Conservation (phyloP, 1,140 invertebrate species). For the Drosophila nebulosa region DNA sequence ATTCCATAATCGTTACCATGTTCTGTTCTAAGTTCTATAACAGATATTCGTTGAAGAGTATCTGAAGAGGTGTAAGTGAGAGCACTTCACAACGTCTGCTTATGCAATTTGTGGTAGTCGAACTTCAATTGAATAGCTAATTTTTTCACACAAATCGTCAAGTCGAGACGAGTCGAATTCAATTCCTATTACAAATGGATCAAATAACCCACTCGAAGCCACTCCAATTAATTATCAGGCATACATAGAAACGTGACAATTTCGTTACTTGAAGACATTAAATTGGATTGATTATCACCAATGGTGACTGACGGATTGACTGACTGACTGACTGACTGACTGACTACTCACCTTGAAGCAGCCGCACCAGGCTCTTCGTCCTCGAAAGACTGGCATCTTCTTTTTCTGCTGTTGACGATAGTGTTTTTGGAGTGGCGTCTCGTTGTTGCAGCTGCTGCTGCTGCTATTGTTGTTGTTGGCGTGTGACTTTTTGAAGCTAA, state of each 20-base stretch:
- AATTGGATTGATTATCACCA: too few relatives aligned
- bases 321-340: too few relatives aligned
- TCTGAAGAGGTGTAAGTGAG: background rate
- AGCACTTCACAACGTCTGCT: background rate
- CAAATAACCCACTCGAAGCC: background rate
- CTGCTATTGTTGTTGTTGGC: constrained; percentile 32
- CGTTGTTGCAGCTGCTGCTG: constrained; percentile 25
- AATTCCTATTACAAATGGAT: constrained; percentile 24
- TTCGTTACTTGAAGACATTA: background rate
- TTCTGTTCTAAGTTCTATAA: too few relatives aligned
- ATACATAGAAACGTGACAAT: constrained; percentile 52
- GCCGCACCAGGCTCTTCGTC: constrained; percentile 84
- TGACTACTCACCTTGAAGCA: constrained; percentile 83
- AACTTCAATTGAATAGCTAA: constrained; percentile 42
- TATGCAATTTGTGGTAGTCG: constrained; percentile 49
- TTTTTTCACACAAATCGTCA: too few relatives aligned
- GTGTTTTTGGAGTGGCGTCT: constrained; percentile 78
- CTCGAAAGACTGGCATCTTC: constrained; percentile 83
- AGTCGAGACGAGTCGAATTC: background rate
- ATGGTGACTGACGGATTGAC: too few relatives aligned
- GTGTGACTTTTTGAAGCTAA: constrained; percentile 33
- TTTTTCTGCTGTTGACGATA: constrained; percentile 78
- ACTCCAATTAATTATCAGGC: background rate
- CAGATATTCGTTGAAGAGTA: background rate
- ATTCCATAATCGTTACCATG: too few relatives aligned